Evolutionary conservation across 1,140 invertebrate species (phyloP).

Genomic region (Calephelis nemesis): DNA sequence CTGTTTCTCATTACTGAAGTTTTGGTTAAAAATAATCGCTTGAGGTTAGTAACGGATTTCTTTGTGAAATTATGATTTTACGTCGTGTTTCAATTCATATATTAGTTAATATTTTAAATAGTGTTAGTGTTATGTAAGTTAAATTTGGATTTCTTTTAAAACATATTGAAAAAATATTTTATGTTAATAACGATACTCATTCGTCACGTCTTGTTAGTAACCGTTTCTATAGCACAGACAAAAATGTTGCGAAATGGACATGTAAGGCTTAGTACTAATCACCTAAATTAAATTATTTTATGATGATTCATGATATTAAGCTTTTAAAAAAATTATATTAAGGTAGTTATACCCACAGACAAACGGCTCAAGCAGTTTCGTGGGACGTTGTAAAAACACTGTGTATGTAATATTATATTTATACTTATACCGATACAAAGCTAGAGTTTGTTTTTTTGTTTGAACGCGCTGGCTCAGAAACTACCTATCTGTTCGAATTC

Average conservation of each 20-base stretch:
- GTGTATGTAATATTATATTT: no score
- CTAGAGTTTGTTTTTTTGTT: no score
- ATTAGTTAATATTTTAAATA: conserved; percentile 9
- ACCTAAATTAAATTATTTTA: conserved; percentile 7
- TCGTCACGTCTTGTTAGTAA: conserved; percentile 1
- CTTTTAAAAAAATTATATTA: no score
- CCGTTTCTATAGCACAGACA: conserved; percentile 6
- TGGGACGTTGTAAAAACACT: no score
- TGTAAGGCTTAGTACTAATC: conserved; percentile 6
- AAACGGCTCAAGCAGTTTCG: no score
- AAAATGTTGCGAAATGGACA: conserved; percentile 7
- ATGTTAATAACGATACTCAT: neutral
- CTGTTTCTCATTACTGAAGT: no score
- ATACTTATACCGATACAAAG: no score
- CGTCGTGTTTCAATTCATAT: neutral
- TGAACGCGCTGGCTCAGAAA: no score
- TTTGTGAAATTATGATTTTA: conserved; percentile 1
- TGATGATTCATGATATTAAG: neutral
- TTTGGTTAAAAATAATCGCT: no score
- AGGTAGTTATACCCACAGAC: no score
- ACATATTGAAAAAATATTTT: neutral
- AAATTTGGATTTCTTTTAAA: conserved; percentile 7
- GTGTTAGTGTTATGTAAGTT: neutral
- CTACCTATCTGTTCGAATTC: no score
- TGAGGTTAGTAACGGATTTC: no score